Conservation (phyloP, 2,888 invertebrate species). For the Eupithecia dodoneata region DNA sequence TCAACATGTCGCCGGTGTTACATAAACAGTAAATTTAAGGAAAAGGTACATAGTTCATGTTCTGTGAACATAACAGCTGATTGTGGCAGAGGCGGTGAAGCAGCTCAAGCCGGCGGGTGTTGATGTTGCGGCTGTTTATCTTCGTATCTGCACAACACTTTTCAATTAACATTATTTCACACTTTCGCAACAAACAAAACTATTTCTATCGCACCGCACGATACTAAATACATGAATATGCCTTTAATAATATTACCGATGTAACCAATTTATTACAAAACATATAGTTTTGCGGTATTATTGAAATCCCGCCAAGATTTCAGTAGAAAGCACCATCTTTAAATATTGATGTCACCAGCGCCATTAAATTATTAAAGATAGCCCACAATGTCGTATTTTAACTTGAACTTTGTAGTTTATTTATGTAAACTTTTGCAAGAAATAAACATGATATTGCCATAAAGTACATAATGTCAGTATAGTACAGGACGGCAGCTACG, state of each 20-base stretch:
- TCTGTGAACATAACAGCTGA: background rate
- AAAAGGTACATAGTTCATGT: slow-evolving; percentile 39
- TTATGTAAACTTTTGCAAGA: background rate
- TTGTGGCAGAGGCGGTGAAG: background rate
- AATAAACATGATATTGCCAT: background rate
- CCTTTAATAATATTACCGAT: slow-evolving; percentile 53
- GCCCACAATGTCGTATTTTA: slow-evolving; percentile 53
- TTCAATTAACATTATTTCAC: background rate
- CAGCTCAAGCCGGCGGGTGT: background rate
- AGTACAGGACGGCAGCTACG: background rate
- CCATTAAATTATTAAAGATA: slow-evolving; percentile 66
- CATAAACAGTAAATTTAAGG: slow-evolving; percentile 37
- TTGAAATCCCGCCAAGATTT: slow-evolving; percentile 76
- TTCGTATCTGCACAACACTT: background rate
- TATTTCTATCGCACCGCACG: slow-evolving; percentile 31
- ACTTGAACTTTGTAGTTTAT: slow-evolving; percentile 51
- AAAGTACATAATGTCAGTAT: background rate
- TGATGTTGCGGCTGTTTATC: background rate
- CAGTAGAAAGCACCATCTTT: slow-evolving; percentile 63
- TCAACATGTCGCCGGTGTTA: slow-evolving; percentile 9
- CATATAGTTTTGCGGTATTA: slow-evolving; percentile 63
- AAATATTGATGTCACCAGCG: slow-evolving; percentile 69
- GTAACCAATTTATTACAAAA: slow-evolving; percentile 58
- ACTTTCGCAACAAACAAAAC: slow-evolving; percentile 21
- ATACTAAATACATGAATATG: slow-evolving; percentile 25